phyloP scores from a whole-genome alignment of 2,797 vertebrate species.

The Labroides dimidiatus region DNA sequence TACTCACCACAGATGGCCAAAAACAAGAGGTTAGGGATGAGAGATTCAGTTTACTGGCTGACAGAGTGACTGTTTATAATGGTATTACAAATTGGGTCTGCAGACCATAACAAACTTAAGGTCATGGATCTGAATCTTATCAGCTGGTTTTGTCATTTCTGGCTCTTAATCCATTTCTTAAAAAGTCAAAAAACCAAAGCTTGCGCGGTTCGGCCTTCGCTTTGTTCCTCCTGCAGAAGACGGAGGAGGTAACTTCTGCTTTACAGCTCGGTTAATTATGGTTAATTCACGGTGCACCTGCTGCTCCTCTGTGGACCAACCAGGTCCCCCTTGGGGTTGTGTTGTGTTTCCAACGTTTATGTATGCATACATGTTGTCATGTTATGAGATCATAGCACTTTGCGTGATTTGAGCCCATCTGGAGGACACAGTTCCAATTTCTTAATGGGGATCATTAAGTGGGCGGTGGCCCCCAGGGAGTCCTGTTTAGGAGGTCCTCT shows the following conservation, averaged over 20 bases:
- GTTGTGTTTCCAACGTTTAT: conserved; percentile 55
- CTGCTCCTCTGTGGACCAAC: conserved; percentile 47
- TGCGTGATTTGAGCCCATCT: conserved; percentile 78
- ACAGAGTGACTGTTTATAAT: conserved; percentile 64
- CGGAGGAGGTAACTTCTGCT: conserved; percentile 35
- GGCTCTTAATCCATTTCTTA: conserved; percentile 59
- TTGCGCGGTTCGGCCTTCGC: conserved; percentile 31
- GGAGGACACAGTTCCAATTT: conserved; percentile 76
- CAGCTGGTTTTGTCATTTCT: conserved; percentile 55
- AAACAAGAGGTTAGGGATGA: conserved; percentile 62
- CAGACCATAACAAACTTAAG: conserved; percentile 59
- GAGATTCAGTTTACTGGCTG: conserved; percentile 64
- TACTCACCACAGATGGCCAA: conserved; percentile 69
- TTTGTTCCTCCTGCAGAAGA: conserved; percentile 30
- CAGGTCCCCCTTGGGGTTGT: conserved; percentile 6
- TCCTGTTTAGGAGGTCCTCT: conserved; percentile 65
- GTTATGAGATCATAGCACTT: conserved; percentile 76
- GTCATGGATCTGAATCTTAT: conserved; percentile 61
- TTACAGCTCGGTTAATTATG: conserved; percentile 47
- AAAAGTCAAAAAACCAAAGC: conserved; percentile 39
- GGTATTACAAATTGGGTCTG: conserved; percentile 54
- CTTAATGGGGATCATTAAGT: conserved; percentile 78
- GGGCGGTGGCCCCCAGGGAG: conserved; percentile 63
- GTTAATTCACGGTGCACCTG: conserved; percentile 70
- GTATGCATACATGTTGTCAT: conserved; percentile 61